Conservation (phyloP, 2,113 vertebrate species). For the Benitochromis conjunctus region DNA sequence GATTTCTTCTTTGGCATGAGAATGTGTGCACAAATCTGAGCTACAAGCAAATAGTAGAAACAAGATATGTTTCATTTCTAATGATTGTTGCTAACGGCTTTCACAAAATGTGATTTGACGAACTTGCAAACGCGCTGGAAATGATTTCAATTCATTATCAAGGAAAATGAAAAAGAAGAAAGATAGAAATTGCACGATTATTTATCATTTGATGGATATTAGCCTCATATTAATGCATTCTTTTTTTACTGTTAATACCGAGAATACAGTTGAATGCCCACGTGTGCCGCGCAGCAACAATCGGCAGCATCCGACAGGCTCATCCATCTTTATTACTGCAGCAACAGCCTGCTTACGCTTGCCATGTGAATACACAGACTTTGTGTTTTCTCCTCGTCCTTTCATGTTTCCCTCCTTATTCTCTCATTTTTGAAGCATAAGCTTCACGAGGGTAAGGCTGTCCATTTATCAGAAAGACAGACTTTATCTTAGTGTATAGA, state of each 20-base stretch:
- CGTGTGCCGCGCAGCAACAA: not conserved
- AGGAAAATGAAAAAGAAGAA: not conserved
- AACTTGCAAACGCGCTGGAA: not conserved
- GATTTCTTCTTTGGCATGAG: not conserved
- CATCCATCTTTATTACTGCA: constrained; percentile 64
- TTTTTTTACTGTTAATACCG: not conserved
- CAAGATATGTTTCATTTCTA: not conserved
- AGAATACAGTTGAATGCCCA: not conserved
- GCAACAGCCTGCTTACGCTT: constrained; percentile 9
- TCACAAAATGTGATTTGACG: not conserved
- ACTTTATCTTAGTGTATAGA: constrained; percentile 13
- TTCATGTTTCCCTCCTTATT: not conserved
- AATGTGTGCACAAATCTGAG: not conserved
- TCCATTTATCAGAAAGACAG: constrained; percentile 30
- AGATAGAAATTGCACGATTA: not conserved
- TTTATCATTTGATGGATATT: not conserved
- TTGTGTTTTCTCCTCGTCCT: not conserved
- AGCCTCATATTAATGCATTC: not conserved
- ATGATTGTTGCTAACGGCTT: not conserved
- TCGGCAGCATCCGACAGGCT: constrained; percentile 11
- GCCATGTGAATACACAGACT: not conserved
- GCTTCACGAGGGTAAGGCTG: not conserved
- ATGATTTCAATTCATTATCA: not conserved
- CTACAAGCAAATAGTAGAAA: not conserved
- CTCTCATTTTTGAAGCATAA: not conserved